Conservation (phyloP, 1,140 invertebrate species). For the Samia ricini region DNA sequence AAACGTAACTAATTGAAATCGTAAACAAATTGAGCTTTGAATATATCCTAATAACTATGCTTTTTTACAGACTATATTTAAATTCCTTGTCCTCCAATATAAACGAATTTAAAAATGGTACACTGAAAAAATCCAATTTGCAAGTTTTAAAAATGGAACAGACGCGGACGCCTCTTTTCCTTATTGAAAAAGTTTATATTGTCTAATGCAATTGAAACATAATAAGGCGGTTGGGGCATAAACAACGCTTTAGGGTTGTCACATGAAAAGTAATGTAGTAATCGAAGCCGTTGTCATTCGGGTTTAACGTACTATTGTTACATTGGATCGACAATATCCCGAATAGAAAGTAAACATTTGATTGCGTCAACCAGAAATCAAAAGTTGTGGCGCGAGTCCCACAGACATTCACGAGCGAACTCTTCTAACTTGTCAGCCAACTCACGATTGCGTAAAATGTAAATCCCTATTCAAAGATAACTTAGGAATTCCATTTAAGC, state of each 20-base stretch:
- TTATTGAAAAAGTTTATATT: constrained; percentile 2
- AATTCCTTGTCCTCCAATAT: not conserved
- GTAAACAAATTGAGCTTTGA: constrained; percentile 67
- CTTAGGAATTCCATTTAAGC: not conserved
- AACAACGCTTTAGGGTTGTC: constrained; percentile 9
- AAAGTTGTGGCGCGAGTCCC: constrained; percentile 20
- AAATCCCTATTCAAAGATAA: constrained; percentile 7
- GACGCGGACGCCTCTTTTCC: not conserved
- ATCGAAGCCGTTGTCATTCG: not conserved
- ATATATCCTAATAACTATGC: not conserved
- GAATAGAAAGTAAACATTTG: constrained; percentile 22
- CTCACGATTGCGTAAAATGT: not conserved
- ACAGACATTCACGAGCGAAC: constrained; percentile 12
- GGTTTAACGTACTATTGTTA: not conserved
- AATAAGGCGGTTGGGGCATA: not conserved
- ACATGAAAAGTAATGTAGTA: not conserved
- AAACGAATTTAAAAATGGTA: not conserved
- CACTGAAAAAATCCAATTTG: not conserved
- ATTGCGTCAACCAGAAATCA: constrained; percentile 19
- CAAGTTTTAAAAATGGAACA: not conserved
- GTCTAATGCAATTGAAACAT: constrained; percentile 1
- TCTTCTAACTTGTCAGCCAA: not conserved
- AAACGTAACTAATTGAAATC: constrained; percentile 66
- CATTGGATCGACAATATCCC: constrained; percentile 7
- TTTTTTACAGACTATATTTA: not conserved